These are phyloP conservation scores for Cochlearius cochlearius DNA, from an alignment of 2,113 vertebrate genomes.

Conservation along the genomic window DNA sequence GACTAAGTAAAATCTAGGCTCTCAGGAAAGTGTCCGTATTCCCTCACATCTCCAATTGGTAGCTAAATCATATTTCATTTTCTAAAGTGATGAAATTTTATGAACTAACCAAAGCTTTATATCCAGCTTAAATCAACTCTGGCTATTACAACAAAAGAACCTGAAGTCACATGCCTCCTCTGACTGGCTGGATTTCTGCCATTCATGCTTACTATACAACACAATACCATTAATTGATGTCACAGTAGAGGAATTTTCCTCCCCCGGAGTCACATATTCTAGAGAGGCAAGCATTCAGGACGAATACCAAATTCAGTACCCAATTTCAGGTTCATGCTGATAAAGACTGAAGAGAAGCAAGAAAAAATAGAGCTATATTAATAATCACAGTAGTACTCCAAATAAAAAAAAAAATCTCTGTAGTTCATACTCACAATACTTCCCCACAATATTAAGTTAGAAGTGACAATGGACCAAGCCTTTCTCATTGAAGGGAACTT, in stretches of 20 bases:
- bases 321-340: not conserved
- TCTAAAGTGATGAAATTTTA: not conserved
- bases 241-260: slow-evolving; percentile 52
- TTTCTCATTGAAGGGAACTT: slow-evolving; percentile 60
- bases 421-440: slow-evolving; percentile 5
- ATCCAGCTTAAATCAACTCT: not conserved
- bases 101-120: not conserved
- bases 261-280: slow-evolving; percentile 1
- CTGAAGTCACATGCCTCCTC: slow-evolving; percentile 7
- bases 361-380: slow-evolving; percentile 33
- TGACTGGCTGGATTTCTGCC: slow-evolving; percentile 26
- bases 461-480: slow-evolving; percentile 22
- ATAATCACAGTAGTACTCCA: not conserved
- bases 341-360: not conserved
- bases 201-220: slow-evolving; percentile 27
- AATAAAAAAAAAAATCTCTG: not conserved
- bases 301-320: slow-evolving; percentile 30
- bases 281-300: not conserved
- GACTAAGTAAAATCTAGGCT: not conserved
- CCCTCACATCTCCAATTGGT: not conserved
- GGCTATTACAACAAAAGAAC: slow-evolving; percentile 35
- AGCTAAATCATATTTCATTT: not conserved
- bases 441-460: not conserved
- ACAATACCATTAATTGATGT: slow-evolving; percentile 45
- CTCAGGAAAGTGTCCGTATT: not conserved